A percentile compares a stretch with the other conserved stretches of the same genome.
Conservation (phyloP, 2,888 invertebrate genomes). For the Gastracanthus pulcherrimus region DNA sequence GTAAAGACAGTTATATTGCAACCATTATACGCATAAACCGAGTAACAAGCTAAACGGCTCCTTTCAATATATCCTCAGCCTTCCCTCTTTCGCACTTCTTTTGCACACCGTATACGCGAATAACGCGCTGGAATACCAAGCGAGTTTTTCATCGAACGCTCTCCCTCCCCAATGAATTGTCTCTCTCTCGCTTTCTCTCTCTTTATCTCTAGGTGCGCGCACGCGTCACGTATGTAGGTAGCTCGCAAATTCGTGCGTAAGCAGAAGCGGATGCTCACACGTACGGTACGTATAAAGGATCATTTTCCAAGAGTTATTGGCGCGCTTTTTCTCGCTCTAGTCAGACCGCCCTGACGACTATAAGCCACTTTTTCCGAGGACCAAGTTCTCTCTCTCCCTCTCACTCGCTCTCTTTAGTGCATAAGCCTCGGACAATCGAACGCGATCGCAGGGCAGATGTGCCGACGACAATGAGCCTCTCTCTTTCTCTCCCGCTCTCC, state of each 20-base stretch:
- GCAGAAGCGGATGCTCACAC: background rate
- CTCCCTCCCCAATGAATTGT: too few species aligned
- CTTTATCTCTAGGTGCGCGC: background rate
- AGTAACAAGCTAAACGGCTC: conserved; percentile 5
- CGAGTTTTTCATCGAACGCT: too few species aligned
- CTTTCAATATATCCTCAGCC: background rate
- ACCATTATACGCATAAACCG: background rate
- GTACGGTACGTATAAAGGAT: conserved; percentile 29
- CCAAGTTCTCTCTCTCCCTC: conserved; percentile 64
- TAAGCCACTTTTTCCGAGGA: conserved; percentile 72
- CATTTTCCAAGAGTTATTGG: conserved; percentile 49
- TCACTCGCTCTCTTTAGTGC: conserved; percentile 24
- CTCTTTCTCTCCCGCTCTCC: too few species aligned
- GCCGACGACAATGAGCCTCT: conserved; percentile 73
- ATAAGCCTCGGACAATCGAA: conserved; percentile 76
- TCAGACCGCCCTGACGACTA: conserved; percentile 63
- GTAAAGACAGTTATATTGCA: conserved; percentile 1
- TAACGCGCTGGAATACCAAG: too few species aligned
- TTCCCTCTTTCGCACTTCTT: background rate
- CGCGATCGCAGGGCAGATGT: conserved; percentile 75
- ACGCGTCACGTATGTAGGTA: too few species aligned
- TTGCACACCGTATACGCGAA: too few species aligned
- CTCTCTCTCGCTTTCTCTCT: too few species aligned
- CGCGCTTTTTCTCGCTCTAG: background rate
- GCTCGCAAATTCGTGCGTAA: conserved; percentile 16